Conservation (phyloP, 53 echinoderm and acorn worm species). For the Holothuria scabra region DNA sequence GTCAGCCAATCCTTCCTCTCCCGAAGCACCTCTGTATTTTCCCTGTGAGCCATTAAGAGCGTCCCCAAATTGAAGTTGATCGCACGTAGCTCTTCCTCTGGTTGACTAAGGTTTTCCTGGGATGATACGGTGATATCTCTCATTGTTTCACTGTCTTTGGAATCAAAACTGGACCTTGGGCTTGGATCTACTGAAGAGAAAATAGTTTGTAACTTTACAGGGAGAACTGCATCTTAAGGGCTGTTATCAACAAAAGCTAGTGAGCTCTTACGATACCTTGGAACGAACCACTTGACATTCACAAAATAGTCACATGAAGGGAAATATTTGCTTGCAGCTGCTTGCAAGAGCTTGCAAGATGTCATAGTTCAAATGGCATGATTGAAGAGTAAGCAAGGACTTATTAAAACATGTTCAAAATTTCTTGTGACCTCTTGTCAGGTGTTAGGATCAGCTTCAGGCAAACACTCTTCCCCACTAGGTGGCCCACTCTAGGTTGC, state of each 20-base stretch:
- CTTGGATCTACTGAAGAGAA: constrained; percentile 45
- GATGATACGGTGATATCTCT: constrained; percentile 65
- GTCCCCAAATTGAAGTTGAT: constrained; percentile 79
- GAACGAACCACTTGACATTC: too few species aligned
- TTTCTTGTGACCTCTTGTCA: too few species aligned
- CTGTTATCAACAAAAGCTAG: background rate
- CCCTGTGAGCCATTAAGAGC: constrained; percentile 10
- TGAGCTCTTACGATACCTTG: too few species aligned
- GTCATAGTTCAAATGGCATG: too few species aligned
- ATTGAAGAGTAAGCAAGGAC: too few species aligned
- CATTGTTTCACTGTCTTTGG: background rate
- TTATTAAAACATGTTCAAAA: too few species aligned
- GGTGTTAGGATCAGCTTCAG: too few species aligned
- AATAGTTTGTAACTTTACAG: background rate
- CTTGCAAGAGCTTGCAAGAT: too few species aligned
- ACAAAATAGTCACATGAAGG: too few species aligned
- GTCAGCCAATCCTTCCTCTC: constrained; percentile 51
- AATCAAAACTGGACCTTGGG: constrained; percentile 50
- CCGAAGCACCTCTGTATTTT: background rate
- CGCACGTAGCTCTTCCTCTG: constrained; percentile 77
- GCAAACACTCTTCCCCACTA: too few species aligned
- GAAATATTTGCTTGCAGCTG: too few species aligned
- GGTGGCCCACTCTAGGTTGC: too few species aligned
- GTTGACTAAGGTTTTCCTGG: constrained; percentile 65
- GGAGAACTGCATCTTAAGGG: background rate